Percentiles rank a stretch among this genome's conserved stretches.
Evolutionary conservation across 2,888 invertebrate genomes (phyloP).

Genomic region (Napeogenes inachia): DNA sequence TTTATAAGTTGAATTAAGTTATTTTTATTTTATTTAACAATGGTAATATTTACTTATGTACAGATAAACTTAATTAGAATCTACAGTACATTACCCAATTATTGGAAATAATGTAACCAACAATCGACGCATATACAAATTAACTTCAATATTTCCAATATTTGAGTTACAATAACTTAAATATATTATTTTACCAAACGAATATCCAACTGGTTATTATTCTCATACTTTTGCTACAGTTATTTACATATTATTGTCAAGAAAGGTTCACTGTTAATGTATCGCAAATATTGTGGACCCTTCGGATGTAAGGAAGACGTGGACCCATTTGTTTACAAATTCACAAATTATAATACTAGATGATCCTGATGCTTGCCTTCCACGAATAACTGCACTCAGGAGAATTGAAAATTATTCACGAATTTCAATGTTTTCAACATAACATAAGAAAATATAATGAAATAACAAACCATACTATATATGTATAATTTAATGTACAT

Average conservation of each 20-base stretch:
- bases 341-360: slow-evolving; percentile 1
- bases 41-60: too few relatives aligned
- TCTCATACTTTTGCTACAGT: not conserved
- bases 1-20: too few relatives aligned
- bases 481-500: too few relatives aligned
- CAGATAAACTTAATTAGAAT: too few relatives aligned
- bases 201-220: not conserved
- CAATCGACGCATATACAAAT: too few relatives aligned
- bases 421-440: slow-evolving; percentile 2
- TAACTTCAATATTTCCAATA: too few relatives aligned
- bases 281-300: slow-evolving; percentile 5
- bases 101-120: too few relatives aligned
- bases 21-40: too few relatives aligned
- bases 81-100: too few relatives aligned
- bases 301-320: slow-evolving; percentile 2
- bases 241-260: slow-evolving; percentile 8
- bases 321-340: slow-evolving; percentile 7
- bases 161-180: too few relatives aligned
- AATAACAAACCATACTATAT: too few relatives aligned
- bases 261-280: slow-evolving; percentile 4
- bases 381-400: not conserved
- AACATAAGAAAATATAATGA: not conserved
- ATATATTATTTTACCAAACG: too few relatives aligned
- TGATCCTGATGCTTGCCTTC: slow-evolving; percentile 4
- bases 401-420: slow-evolving; percentile 1